Evolutionary conservation across 2,888 invertebrate species (phyloP).

Genomic region (Bugula neritina): DNA sequence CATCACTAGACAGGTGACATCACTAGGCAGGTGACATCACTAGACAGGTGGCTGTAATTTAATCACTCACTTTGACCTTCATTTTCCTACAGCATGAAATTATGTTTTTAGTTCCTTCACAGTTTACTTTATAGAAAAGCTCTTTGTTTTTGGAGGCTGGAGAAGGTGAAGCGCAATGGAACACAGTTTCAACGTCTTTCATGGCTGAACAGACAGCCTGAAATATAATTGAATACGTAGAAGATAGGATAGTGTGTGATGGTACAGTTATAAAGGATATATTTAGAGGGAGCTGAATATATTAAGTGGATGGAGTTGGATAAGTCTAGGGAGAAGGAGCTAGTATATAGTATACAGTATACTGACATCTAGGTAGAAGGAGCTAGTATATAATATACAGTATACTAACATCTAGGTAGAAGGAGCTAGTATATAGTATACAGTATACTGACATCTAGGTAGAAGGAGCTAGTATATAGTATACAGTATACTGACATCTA

Average conservation of each 20-base stretch:
- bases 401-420: not conserved
- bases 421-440: not conserved
- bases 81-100: conserved; percentile 38
- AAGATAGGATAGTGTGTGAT: too few relatives aligned
- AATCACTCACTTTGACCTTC: conserved; percentile 38
- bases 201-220: conserved; percentile 39
- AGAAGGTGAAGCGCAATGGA: conserved; percentile 44
- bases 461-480: not conserved
- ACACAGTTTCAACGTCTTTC: conserved; percentile 37
- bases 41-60: not conserved
- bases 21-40: too few relatives aligned
- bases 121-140: conserved; percentile 43
- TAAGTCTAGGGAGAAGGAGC: too few relatives aligned
- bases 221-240: too few relatives aligned
- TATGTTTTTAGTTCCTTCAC: conserved; percentile 39
- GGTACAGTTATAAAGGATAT: too few relatives aligned
- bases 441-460: not conserved
- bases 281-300: too few relatives aligned
- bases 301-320: too few relatives aligned
- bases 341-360: too few relatives aligned
- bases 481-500: not conserved
- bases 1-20: too few relatives aligned
- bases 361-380: not conserved
- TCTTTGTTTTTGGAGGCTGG: conserved; percentile 40
- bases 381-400: not conserved